Base-by-base conservation (phyloP, 2,888 invertebrate genomes). In the Trilocha varians region DNA sequence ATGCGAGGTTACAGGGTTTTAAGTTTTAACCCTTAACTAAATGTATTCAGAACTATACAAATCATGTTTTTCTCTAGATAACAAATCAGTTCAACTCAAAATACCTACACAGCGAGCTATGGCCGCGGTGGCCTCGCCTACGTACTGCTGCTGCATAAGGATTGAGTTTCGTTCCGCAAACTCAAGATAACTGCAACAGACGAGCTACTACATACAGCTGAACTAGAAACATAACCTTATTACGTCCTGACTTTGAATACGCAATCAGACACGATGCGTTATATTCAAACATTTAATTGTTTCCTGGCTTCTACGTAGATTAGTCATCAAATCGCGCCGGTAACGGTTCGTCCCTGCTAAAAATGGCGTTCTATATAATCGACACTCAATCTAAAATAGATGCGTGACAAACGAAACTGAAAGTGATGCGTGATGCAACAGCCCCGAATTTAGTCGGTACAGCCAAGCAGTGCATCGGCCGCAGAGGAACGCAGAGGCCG, bases 381-480 rank as follows among this genome's bases (percentile, higher is more conserved):
- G 80, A 80, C 83, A 77, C 75, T 74, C 62, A 57, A 77, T 80
- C 76, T 70, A 78, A 85, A 85, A 84, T 83, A 83, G 79, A 67
- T 68, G 65, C 68, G 77, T 80, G 82, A 84, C 84, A 83, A 84
- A 83, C 75, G 82, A 82, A 79, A 78, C 80, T 70, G 83, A 84
- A 79, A 82, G 83, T 82, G 78, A 75, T 72, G 73, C 73, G 78
- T 83, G 84, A 84, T 84, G 84, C 84, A 84, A 80, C 82, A 71
- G 65, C 57, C 78, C 78, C 82, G 76, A 79, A 84, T 76, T 82
- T 83, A 85, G 80, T 70, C 69, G 69, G 67, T 69, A 66, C 70
- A 59, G 70, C 59, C 64, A 65, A 65, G 63, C 77, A 66, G 79
- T 82, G 84, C 83, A 80, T 75, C 83, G 83, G 62, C 77, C 78